Evolutionary conservation across 2,888 invertebrate genomes (phyloP).

Genomic region (Osmoderma eremita): DNA sequence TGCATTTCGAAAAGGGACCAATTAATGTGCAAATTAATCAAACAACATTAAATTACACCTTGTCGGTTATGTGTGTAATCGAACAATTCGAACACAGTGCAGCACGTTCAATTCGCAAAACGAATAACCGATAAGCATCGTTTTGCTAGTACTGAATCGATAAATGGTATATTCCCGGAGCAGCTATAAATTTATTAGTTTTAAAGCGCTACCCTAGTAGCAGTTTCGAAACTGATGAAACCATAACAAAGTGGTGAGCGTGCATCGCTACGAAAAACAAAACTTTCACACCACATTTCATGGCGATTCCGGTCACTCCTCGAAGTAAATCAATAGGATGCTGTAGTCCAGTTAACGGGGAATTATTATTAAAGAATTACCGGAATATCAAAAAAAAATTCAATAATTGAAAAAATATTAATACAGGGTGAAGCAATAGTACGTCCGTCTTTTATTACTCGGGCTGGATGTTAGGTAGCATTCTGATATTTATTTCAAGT

Average conservation of each 20-base stretch:
- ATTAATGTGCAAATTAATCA: constrained; percentile 43
- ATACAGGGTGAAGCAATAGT: no score
- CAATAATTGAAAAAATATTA: no score
- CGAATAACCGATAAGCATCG: constrained; percentile 8
- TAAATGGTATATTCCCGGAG: constrained; percentile 16
- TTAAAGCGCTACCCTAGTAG: neutral
- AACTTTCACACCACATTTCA: no score
- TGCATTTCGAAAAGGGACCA: constrained; percentile 32
- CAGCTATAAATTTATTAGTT: constrained; percentile 25
- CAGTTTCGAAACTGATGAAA: neutral
- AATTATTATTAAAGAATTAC: no score
- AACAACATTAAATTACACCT: constrained; percentile 38
- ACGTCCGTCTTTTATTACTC: no score
- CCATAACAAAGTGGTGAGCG: neutral
- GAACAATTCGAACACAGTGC: constrained; percentile 2
- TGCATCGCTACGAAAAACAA: neutral
- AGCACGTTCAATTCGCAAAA: constrained; percentile 8
- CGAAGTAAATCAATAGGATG: no score
- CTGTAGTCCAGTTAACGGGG: no score
- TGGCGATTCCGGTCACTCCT: no score
- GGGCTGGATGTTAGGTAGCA: no score
- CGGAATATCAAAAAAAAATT: no score
- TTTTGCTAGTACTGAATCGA: constrained; percentile 10
- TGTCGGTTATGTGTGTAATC: constrained; percentile 24
- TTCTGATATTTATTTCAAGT: no score